Evolutionary conservation across 2,797 vertebrate species (phyloP).

Genomic region (Coracias cyanogaster): DNA sequence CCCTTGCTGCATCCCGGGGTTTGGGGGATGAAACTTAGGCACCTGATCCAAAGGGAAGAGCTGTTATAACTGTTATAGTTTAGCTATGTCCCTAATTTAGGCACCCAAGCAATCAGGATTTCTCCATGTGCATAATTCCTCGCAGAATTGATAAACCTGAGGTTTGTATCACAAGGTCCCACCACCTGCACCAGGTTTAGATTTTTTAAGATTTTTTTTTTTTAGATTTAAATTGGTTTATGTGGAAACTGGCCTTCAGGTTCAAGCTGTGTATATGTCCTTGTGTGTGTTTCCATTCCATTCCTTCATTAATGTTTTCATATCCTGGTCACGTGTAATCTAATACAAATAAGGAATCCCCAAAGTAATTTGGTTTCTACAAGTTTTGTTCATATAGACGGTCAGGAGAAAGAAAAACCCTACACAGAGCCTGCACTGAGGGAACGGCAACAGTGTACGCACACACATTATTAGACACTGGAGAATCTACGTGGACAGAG

Average conservation of each 20-base stretch:
- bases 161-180: not conserved
- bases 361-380: not conserved
- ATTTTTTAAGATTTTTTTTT: too few relatives aligned
- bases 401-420: not conserved
- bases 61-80: not conserved
- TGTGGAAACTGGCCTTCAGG: not conserved
- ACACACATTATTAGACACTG: not conserved
- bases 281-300: not conserved
- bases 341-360: not conserved
- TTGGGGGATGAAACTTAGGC: not conserved
- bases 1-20: not conserved
- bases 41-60: not conserved
- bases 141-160: not conserved
- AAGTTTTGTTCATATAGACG: not conserved
- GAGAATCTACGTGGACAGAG: not conserved
- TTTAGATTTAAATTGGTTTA: not conserved
- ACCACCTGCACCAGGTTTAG: not conserved
- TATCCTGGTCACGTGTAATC: not conserved
- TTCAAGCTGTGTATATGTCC: not conserved
- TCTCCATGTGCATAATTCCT: not conserved
- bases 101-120: not conserved
- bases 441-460: not conserved
- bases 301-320: not conserved
- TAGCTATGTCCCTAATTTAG: not conserved
- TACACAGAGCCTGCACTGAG: not conserved